Evolutionary conservation across 2,888 invertebrate genomes (phyloP).

Genomic region (Melieria crassipennis): DNA sequence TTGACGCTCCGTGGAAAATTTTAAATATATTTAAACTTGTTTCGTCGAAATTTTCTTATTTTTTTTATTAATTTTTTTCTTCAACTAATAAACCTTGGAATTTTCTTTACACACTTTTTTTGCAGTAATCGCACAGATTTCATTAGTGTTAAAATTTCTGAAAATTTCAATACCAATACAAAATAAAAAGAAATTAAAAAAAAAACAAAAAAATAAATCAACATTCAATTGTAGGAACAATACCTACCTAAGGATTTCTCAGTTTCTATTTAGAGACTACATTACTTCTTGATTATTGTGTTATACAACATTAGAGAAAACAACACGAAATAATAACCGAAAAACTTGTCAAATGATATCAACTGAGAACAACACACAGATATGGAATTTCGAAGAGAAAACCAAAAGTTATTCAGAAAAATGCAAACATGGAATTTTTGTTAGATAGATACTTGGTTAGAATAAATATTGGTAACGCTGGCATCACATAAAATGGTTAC

Average conservation of each 20-base stretch:
- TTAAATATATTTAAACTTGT: no score
- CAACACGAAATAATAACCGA: background rate
- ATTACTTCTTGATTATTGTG: constrained; percentile 7
- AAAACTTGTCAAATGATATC: background rate
- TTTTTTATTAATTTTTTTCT: no score
- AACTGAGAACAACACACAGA: constrained; percentile 1
- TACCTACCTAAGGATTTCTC: constrained; percentile 1
- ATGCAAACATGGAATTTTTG: constrained; percentile 8
- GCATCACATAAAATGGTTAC: constrained; percentile 34
- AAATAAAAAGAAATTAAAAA: no score
- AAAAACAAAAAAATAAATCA: no score
- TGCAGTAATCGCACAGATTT: no score
- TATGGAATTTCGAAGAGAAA: constrained; percentile 12
- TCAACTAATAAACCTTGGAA: no score
- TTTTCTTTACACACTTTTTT: no score
- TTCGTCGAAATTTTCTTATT: no score
- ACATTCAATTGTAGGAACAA: background rate
- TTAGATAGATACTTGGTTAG: constrained; percentile 1
- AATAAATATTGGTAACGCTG: constrained; percentile 19
- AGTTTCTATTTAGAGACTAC: background rate
- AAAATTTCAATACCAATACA: no score
- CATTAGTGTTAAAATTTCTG: no score
- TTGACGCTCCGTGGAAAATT: no score
- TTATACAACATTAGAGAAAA: background rate
- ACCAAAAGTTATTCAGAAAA: background rate